These are phyloP conservation scores for Agapornis roseicollis DNA, from an alignment of 2,113 vertebrate species.

Conservation along the genomic window DNA sequence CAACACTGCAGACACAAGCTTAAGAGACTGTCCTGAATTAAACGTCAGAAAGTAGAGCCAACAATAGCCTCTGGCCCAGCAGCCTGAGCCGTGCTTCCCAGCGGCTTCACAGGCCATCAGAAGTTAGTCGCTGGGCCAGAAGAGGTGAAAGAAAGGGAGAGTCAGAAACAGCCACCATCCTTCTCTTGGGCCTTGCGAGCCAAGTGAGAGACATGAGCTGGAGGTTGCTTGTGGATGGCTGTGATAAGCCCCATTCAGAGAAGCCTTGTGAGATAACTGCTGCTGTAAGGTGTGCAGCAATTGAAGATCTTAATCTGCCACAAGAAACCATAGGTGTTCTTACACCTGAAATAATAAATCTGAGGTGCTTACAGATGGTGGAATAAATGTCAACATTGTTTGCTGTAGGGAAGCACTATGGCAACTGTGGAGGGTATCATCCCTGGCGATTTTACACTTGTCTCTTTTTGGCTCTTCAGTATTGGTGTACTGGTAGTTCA, in stretches of 20 bases:
- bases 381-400: not conserved
- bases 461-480: not conserved
- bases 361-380: not conserved
- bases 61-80: not conserved
- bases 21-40: not conserved
- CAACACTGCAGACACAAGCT: not conserved
- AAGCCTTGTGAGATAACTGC: not conserved
- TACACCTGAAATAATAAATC: not conserved
- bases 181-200: not conserved
- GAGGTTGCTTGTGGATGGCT: not conserved
- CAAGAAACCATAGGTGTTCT: not conserved
- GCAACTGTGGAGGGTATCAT: not conserved
- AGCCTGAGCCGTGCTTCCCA: not conserved
- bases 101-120: not conserved
- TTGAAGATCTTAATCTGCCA: not conserved
- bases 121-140: not conserved
- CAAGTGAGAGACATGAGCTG: fast-evolving
- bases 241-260: not conserved
- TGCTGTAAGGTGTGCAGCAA: not conserved
- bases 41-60: not conserved
- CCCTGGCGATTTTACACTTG: not conserved
- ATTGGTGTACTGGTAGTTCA: fast-evolving
- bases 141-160: not conserved
- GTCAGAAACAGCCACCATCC: not conserved
- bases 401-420: not conserved